These are phyloP conservation scores for Stigmatopora nigra DNA, from an alignment of 2,113 vertebrate genomes.

Conservation along the genomic window DNA sequence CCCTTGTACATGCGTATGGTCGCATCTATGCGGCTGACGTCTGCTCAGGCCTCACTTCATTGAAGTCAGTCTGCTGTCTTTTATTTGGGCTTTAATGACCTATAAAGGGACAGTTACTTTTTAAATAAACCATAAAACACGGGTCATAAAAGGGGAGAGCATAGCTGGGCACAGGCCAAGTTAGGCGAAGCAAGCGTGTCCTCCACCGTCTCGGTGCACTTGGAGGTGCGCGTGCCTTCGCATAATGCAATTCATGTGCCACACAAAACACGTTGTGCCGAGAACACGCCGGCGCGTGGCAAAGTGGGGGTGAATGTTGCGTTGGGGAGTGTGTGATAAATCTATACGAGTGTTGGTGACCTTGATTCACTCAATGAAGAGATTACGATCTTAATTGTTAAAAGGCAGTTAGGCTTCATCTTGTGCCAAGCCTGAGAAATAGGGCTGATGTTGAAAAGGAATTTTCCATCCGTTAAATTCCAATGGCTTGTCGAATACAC, in stretches of 20 bases:
- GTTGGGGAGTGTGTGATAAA: slow-evolving; percentile 42
- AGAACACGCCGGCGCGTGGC: slow-evolving; percentile 29
- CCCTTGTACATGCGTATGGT: slow-evolving; percentile 9
- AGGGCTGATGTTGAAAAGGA: background rate
- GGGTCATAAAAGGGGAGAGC: slow-evolving; percentile 67
- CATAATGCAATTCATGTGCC: slow-evolving; percentile 52
- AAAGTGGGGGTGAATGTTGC: slow-evolving; percentile 28
- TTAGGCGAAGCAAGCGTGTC: slow-evolving; percentile 40
- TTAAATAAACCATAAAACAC: slow-evolving; percentile 76
- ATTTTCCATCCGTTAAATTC: background rate
- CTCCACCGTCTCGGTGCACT: slow-evolving; percentile 12
- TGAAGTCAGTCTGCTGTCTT: slow-evolving; percentile 60
- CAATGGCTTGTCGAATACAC: background rate
- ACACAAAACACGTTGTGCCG: slow-evolving; percentile 9
- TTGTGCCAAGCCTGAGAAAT: background rate
- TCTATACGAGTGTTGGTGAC: slow-evolving; percentile 44
- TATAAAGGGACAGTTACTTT: slow-evolving; percentile 75
- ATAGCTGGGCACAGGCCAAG: slow-evolving; percentile 61
- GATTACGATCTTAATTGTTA: slow-evolving; percentile 23
- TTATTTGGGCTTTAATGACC: slow-evolving; percentile 72
- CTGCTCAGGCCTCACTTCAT: slow-evolving; percentile 53
- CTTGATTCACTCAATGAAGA: slow-evolving; percentile 49
- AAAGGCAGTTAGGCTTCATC: background rate
- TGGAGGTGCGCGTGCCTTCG: slow-evolving; percentile 63
- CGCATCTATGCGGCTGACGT: slow-evolving; percentile 50